Evolutionary conservation across 2,888 invertebrate genomes (phyloP), one percentile per base, ranked within the genome.

Genomic region (Sphaerophoria taeniata): DNA sequence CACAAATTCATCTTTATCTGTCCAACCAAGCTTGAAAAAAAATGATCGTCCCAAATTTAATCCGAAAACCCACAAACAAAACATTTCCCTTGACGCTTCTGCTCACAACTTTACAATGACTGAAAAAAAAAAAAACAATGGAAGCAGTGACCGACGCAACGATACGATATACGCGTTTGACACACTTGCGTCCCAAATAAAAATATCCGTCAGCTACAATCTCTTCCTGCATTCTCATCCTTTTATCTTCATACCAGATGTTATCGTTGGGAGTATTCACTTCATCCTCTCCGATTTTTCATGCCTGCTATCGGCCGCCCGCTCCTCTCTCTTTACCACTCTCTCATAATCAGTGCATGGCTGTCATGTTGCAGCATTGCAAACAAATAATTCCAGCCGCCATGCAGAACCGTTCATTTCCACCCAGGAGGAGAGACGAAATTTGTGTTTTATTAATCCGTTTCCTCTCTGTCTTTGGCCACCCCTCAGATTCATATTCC

Each of bases 191-290:
- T 71, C 53, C 71, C 60, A 75, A 75, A 80, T 71, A 75, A 84
- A 80, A 84, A 74, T 79, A 63, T 79, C 71, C 70, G 63, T 79
- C 83, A 65, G 63, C 9, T 47, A 51, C 70, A 79, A 74, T 60
- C 70, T 74, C 83, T 79, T 84, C 83, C 74, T 84, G 79, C 51
- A 84, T 84, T 75, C 65, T 67, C 60, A 53, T 84, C 79, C 74
- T 84, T 83, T 84, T 80, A 80, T 80, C 80, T 75, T 14, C 65
- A 79, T 55, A 71, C 80, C 74, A 80, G 83, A 84, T 84, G 75
- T 75, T 84, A 84, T 84, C 79, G 74, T 58, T 39, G 79, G 65
- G 74, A 49, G 51, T 75, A 74, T 79, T 71, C 74, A 84, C 75
- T 71, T 81, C 81, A 71, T 81, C 71, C 75, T 71, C 58, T 58